Base-by-base conservation (phyloP, 1,140 invertebrate genomes). In the Eufriesea mexicana region DNA sequence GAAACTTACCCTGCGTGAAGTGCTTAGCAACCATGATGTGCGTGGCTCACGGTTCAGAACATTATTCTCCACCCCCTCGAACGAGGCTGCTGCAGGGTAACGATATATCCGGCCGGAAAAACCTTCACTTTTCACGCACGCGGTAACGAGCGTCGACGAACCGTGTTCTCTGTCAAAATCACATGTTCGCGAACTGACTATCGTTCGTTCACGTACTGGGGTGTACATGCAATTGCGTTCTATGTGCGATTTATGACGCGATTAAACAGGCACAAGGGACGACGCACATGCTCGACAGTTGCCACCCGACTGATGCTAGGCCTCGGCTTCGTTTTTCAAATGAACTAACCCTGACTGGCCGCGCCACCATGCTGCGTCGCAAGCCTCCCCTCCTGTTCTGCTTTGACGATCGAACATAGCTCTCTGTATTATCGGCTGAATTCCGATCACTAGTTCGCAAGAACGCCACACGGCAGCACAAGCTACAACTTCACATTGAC, bases 1-100 rank as follows among this genome's bases (percentile, higher is more conserved):
- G n/a, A 83, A 89, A 92, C 92, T 93, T 87, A 93, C 92, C 92
- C 92, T 93, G 92, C 79, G 86, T 85, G 77, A 93, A 92, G 85
- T 93, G 91, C 89, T 93, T 93, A 82, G 91, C 90, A 89, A 93
- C 90, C 92, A 93, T 92, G 91, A 89, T 87, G 85, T 83, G 66
- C 71, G 85, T 78, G 76, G 78, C 42, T 78, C 67, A 55, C 57
- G 49, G 74, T 79, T 88, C 78, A 88, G 86, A 87, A 88, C 87
- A 89, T 89, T 86, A 68, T 89, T 74, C 72, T 85, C 85, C 85
- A 85, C 75, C 83, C 83, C 83, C 67, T 61, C 66, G 84, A 61
- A 71, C 62, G 64, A 68, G 79, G 66, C 81, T 77, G 75, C 75
- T 54, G 73, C 75, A 47, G 54, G 83, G 86, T 71, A 64, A 79